Percentiles rank a stretch among this genome's conserved stretches.
Conservation (phyloP, 2,888 invertebrate genomes). For the Taenaris catops region DNA sequence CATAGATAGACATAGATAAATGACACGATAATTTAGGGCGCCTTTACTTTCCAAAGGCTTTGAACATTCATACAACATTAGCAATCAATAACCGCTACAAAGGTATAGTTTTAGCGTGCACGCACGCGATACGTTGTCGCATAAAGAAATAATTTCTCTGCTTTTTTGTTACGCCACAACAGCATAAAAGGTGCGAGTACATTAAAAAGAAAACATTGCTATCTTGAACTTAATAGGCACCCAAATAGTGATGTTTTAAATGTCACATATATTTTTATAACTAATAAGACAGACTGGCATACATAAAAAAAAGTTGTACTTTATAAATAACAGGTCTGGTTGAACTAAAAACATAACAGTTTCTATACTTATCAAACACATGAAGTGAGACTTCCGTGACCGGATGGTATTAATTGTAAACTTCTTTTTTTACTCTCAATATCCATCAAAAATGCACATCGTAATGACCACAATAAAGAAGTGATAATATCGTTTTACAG, state of each 20-base stretch:
- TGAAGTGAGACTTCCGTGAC: constrained; percentile 70
- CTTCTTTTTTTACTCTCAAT: constrained; percentile 34
- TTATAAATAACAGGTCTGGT: too few species aligned
- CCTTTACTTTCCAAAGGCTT: constrained; percentile 68
- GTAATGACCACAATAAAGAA: constrained; percentile 60
- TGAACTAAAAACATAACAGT: too few species aligned
- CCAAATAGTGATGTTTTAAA: too few species aligned
- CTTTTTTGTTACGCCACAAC: constrained; percentile 44
- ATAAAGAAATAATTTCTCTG: constrained; percentile 75
- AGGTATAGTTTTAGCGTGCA: constrained; percentile 77
- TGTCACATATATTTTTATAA: too few species aligned
- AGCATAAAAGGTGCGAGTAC: constrained; percentile 16
- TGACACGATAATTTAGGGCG: constrained; percentile 77
- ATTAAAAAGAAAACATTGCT: constrained; percentile 5
- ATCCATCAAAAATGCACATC: constrained; percentile 69
- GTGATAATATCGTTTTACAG: constrained; percentile 48
- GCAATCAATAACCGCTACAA: constrained; percentile 75
- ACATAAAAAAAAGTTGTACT: too few species aligned
- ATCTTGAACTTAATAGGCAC: neutral
- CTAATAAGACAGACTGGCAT: too few species aligned
- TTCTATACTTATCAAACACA: constrained; percentile 26
- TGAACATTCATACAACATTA: constrained; percentile 78
- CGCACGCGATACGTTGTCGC: constrained; percentile 75
- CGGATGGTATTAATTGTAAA: constrained; percentile 64
- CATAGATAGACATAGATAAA: too few species aligned